Evolutionary conservation across 2,113 vertebrate genomes (phyloP), one percentile per base, ranked within the genome.

Genomic region (Serilophus lunatus): DNA sequence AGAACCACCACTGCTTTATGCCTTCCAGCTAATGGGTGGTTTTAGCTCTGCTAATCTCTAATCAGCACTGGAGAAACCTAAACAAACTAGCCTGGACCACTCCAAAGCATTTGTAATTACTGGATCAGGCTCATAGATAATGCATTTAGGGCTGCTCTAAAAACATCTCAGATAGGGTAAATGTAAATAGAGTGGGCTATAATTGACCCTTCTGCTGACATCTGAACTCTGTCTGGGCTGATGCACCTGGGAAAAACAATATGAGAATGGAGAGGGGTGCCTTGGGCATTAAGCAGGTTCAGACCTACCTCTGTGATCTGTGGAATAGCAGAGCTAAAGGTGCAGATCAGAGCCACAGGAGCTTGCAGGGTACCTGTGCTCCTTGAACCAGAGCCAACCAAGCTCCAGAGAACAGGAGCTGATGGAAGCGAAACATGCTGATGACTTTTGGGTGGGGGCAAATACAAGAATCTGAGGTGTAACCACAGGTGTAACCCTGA

Each of bases 31-130:
- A 88, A 82, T 76, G 74, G 60, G 74, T 77, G 61, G 84, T 16
- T 94, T 95, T 71, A 75, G 45, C 69, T 74, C 77, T 93, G 65
- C 74, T 94, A 78, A 96, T 93, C 91, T 91, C 72, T 87, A 84
- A 94, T 94, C 86, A 94, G 57, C 35, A 77, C 69, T 71, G 61
- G 9, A 75, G 82, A 94, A 96, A 85, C 70, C 74, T 95, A 93
- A 92, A 95, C 84, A 95, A 95, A 87, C 81, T 64, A 89, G 70
- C 61, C 50, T 33, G 59, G 70, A 64, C 70, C 86, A 74, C 84
- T 82, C 88, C 88, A 87, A 95, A 84, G 81, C 65, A 84, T 76
- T 76, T 6, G 5, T 85, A 92, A 93, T 91, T 95, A 89, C 91
- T 69, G 70, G 78, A 68, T 92, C 31, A 50, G 84, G 36, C 70